Evolutionary conservation across 2,888 invertebrate genomes (phyloP), one percentile per base, ranked within the genome.

Genomic region (Ypsolopha scabrella): DNA sequence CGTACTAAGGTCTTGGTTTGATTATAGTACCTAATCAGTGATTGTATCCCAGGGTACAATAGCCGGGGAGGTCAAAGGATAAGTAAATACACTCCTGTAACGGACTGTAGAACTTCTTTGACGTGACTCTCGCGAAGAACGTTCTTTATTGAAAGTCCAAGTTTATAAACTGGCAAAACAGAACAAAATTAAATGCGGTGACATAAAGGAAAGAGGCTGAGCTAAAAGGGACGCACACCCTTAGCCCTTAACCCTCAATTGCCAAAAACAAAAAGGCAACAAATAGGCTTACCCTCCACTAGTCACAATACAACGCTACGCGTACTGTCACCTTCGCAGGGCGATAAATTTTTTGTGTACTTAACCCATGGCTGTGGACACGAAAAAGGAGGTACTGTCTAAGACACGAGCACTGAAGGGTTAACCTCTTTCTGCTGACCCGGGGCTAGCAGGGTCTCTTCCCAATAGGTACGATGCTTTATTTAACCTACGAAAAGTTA

Each of bases 351-450:
- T 85, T 83, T 83, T 83, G 80, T 71, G 62, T 70, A 67, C 74
- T 76, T 71, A 74, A 70, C 76, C 70, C 75, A 58, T 55, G 59
- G 56, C 55, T 53, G 52, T 55, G 55, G 68, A 86, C 85, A 86
- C 74, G 82, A 74, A 86, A 85, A 65, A 79, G 85, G 85, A 81
- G 83, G 83, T 64, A 65, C 80, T 74, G 67, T 49, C 52, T 77
- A 64, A 65, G 60, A 64, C 55, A 53, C 62, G 65, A 24, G 24
- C 62, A 65, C 57, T 70, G 74, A 80, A 81, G 81, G 81, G 82
- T 80, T 82, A 79, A 78, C 77, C 80, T 67, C 58, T 54, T 56
- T 57, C 55, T 48, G 60, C 55, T 59, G 65, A 62, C 59, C 61
- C 53, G 52, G 44, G 53, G 57, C 36, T 35, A 43, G 24, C 33